These are phyloP conservation scores for Urocolius indicus DNA, from an alignment of 2,113 vertebrate species.

Conservation along the genomic window DNA sequence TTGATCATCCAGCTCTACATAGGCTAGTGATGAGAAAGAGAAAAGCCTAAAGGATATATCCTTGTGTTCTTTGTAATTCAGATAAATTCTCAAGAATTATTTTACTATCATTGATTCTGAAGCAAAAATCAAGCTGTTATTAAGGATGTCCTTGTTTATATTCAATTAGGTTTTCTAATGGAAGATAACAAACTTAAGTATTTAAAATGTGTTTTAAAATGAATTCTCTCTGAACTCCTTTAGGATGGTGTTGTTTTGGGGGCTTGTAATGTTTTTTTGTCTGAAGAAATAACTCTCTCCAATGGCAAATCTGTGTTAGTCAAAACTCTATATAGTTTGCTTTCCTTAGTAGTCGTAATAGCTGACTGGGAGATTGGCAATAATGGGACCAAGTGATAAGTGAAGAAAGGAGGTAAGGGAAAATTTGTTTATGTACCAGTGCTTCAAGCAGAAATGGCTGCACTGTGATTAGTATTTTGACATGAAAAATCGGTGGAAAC, in stretches of 20 bases:
- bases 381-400: background rate
- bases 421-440: background rate
- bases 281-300: background rate
- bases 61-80: background rate
- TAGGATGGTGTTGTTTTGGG: background rate
- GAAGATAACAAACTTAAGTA: background rate
- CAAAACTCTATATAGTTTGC: background rate
- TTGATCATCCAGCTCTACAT: background rate
- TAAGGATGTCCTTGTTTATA: background rate
- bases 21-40: background rate
- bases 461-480: background rate
- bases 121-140: background rate
- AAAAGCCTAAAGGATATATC: background rate
- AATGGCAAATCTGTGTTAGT: background rate
- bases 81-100: background rate
- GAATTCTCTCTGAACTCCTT: background rate
- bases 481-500: background rate
- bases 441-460: background rate
- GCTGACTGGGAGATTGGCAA: background rate
- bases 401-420: background rate
- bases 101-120: background rate
- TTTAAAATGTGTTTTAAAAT: background rate
- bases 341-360: background rate
- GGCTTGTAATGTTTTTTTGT: background rate
- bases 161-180: background rate